Percentiles rank a stretch among this genome's conserved stretches.
These are phyloP conservation scores for Pedicia rivosa DNA, from an alignment of 2,888 invertebrate species.

Conservation along the genomic window DNA sequence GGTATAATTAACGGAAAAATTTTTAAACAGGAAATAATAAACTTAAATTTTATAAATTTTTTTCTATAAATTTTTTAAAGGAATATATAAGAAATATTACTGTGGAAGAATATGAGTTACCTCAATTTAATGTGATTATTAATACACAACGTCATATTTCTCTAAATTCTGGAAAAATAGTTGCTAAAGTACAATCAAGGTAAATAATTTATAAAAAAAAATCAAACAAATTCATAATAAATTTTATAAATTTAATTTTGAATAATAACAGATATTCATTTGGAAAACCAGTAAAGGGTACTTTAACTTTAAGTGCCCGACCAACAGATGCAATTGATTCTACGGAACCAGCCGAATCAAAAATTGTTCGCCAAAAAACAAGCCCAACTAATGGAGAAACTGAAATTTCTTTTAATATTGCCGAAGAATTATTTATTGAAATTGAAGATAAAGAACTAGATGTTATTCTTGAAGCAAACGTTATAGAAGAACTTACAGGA, in stretches of 20 bases:
- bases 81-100: constrained; percentile 34
- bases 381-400: constrained; percentile 44
- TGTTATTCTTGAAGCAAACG: constrained; percentile 70
- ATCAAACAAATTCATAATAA: too few relatives aligned
- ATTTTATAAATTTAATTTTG: too few relatives aligned
- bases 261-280: too few relatives aligned
- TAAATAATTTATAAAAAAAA: constrained; percentile 65
- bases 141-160: constrained; percentile 68
- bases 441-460: constrained; percentile 72
- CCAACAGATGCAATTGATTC: constrained; percentile 66
- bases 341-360: constrained; percentile 28
- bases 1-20: too few relatives aligned
- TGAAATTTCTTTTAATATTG: constrained; percentile 60
- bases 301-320: constrained; percentile 67
- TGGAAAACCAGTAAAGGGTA: constrained; percentile 74
- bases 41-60: too few relatives aligned
- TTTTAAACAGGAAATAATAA: too few relatives aligned
- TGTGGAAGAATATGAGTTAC: constrained; percentile 82
- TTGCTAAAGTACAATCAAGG: constrained; percentile 53
- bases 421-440: constrained; percentile 57
- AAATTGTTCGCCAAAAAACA: constrained; percentile 47
- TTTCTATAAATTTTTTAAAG: neutral
- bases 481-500: constrained; percentile 75
- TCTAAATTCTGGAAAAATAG: constrained; percentile 66
- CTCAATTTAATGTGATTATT: constrained; percentile 82